These are phyloP conservation scores for Hemiprocne comata DNA, from an alignment of 2,113 vertebrate genomes.

Conservation along the genomic window DNA sequence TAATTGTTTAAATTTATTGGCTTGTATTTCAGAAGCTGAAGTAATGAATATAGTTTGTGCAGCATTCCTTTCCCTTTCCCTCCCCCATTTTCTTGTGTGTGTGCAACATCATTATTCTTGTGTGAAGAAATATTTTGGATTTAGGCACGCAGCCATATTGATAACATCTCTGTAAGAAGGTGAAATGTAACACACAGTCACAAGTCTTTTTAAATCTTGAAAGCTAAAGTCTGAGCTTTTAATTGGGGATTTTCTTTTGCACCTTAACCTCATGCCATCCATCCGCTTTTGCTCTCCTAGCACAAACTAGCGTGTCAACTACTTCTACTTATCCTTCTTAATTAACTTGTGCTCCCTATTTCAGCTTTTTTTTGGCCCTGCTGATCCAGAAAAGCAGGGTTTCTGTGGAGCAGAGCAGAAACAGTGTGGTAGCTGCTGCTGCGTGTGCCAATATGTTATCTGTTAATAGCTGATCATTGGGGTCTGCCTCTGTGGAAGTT, in stretches of 20 bases:
- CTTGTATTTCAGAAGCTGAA: constrained; percentile 9
- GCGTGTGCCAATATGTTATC: not conserved
- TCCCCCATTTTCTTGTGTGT: not conserved
- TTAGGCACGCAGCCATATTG: not conserved
- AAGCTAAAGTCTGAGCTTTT: constrained; percentile 9
- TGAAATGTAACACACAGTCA: not conserved
- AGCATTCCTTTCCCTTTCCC: not conserved
- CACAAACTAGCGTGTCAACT: not conserved
- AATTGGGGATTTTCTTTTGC: constrained; percentile 17
- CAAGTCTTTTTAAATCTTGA: not conserved
- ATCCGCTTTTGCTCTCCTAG: constrained; percentile 24
- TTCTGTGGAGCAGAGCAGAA: not conserved
- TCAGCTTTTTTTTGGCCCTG: not conserved
- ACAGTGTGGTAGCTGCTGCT: not conserved
- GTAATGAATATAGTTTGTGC: not conserved
- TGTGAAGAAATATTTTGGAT: not conserved
- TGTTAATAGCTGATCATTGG: not conserved
- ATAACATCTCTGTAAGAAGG: not conserved
- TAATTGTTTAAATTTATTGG: not conserved
- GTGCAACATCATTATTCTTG: not conserved
- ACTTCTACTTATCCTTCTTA: not conserved
- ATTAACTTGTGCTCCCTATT: constrained; percentile 20
- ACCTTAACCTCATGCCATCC: not conserved
- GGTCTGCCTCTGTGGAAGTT: not conserved
- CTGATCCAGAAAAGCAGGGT: constrained; percentile 31